Conservation (phyloP, 1,140 invertebrate genomes). For the Drosophila rhopaloa region DNA sequence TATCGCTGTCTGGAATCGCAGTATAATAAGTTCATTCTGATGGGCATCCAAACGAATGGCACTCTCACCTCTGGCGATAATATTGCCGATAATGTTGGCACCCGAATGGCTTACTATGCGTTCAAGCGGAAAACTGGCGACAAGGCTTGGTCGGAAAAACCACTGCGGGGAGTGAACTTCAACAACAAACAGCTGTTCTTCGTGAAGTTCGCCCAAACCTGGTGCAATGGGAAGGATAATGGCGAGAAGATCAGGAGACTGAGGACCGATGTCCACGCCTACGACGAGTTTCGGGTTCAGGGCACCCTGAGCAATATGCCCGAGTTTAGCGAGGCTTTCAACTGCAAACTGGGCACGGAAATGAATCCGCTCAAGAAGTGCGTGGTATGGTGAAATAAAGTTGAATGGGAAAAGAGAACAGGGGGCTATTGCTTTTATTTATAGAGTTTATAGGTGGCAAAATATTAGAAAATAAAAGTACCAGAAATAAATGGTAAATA, state of each 20-base stretch:
- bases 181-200: constrained; percentile 87
- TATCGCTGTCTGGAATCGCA: constrained; percentile 95
- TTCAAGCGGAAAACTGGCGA: constrained; percentile 84
- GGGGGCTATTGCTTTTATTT: not conserved
- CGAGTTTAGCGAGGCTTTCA: constrained; percentile 88
- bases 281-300: constrained; percentile 87
- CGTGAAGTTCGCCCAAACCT: constrained; percentile 86
- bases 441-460: no score
- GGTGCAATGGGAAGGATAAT: constrained; percentile 86
- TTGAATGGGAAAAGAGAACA: not conserved
- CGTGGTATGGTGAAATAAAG: constrained; percentile 73
- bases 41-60: constrained; percentile 88
- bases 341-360: constrained; percentile 86
- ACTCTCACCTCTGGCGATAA: constrained; percentile 93
- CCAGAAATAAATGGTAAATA: no score
- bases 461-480: not conserved
- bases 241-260: constrained; percentile 67
- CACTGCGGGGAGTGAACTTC: constrained; percentile 86
- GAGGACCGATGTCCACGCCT: constrained; percentile 68
- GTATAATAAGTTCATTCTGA: constrained; percentile 86
- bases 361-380: constrained; percentile 91
- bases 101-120: constrained; percentile 91
- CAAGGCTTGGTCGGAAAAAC: constrained; percentile 84
- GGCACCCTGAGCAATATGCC: constrained; percentile 88
- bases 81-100: constrained; percentile 95